Evolutionary conservation across 2,113 vertebrate genomes (phyloP).

Genomic region (Cyanistes caeruleus): DNA sequence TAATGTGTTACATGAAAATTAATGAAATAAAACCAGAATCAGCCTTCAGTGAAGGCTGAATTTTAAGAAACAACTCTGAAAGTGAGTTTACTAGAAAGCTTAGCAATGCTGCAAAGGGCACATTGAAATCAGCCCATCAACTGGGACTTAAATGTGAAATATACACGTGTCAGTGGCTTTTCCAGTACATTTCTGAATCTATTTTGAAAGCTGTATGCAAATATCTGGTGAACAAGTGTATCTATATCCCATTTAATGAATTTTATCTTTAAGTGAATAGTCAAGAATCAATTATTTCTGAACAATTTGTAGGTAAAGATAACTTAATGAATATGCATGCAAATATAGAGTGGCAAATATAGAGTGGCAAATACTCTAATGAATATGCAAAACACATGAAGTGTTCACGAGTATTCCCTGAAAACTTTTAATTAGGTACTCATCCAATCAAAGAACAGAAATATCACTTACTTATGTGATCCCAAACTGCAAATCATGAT

Average conservation of each 20-base stretch:
- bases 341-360: not conserved
- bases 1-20: not conserved
- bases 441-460: not conserved
- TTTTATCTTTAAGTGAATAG: not conserved
- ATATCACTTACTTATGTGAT: not conserved
- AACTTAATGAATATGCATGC: not conserved
- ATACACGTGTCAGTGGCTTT: accelerated
- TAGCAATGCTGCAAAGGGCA: not conserved
- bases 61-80: not conserved
- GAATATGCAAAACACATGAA: conserved; percentile 9
- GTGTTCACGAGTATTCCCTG: not conserved
- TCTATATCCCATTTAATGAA: not conserved
- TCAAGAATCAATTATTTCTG: not conserved
- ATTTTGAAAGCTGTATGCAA: not conserved
- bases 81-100: not conserved
- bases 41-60: not conserved
- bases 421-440: conserved; percentile 3
- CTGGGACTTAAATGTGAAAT: not conserved
- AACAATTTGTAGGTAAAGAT: not conserved
- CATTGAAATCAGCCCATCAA: not conserved
- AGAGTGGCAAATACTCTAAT: not conserved
- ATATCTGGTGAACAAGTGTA: not conserved
- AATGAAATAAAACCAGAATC: not conserved
- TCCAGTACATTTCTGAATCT: not conserved
- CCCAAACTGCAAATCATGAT: not conserved